phyloP scores from a whole-genome alignment of 2,797 vertebrate species.

The Catharus ustulatus region DNA sequence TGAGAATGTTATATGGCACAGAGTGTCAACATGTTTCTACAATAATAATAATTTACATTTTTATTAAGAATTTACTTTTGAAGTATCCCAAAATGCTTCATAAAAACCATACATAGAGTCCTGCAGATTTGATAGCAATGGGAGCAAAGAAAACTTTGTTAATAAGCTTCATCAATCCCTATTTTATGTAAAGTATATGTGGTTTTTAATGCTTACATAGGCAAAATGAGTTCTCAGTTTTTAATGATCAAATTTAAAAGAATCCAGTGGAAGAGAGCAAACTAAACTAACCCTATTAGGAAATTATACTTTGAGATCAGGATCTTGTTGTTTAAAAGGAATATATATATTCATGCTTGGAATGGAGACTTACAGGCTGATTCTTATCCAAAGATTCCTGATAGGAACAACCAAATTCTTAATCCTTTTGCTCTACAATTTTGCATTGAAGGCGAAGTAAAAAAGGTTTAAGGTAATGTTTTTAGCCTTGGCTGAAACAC shows the following conservation, averaged over 20 bases:
- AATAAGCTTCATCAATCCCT: neutral
- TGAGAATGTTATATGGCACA: conserved; percentile 39
- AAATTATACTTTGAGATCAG: neutral
- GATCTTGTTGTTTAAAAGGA: neutral
- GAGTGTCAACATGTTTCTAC: conserved; percentile 55
- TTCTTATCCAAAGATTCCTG: neutral
- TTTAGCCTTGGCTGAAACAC: neutral
- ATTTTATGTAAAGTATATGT: neutral
- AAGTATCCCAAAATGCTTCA: conserved; percentile 6
- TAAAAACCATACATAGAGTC: neutral
- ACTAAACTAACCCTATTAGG: neutral
- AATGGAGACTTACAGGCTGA: neutral
- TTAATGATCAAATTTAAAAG: neutral
- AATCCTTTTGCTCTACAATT: neutral
- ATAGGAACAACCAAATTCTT: neutral
- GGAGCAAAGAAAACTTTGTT: neutral
- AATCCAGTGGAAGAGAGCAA: neutral
- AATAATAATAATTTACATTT: conserved; percentile 46
- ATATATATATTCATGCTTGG: neutral
- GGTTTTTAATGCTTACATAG: neutral
- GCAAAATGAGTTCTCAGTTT: neutral
- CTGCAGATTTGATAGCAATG: neutral
- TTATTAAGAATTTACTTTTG: conserved; percentile 27
- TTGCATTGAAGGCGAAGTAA: neutral
- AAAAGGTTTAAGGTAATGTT: neutral